Base-by-base conservation (phyloP, 2,113 vertebrate species). In the Casuarius casuarius region DNA sequence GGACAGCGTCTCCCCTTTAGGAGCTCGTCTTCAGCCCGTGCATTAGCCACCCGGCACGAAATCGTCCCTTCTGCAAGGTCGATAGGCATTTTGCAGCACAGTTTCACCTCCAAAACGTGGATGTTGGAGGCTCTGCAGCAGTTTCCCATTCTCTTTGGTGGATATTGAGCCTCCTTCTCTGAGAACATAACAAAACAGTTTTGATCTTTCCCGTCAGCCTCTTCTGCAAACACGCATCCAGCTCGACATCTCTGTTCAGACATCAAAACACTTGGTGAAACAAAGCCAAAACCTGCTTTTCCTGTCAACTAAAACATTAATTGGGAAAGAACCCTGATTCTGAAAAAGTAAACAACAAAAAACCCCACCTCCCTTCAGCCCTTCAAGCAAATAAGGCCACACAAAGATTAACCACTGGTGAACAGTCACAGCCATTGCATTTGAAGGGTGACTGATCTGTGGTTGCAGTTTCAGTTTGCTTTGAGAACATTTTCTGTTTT, bases 251-350 rank as follows among this genome's bases (percentile, higher is more conserved):
- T 92, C 95, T 92, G 81, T 84, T 92, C 22, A 4, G 89, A 94
- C 94, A 95, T 96, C 91, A 94, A 96, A 96, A 95, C 94, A 83
- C 48, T 94, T 86, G 91, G 93, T 59, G 35, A 94, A 96, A 97
- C 92, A 95, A 96, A 96, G 95, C 96, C 96, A 89, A 96, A 97
- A 96, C 67, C 91, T 96, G 75, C 90, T 97, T 84, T 97, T 83
- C 84, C 80, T 96, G 94, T 97, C 97, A 96, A 74, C 66, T 97
- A 87, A 95, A 86, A 90, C 90, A 96, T 96, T 96, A 94, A 96
- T 94, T 96, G 95, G 90, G 81, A 67, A 26, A 93, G 85, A 92
- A 67, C 46, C 56, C 87, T 84, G 89, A 84, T 84, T 93, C 78
- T 80, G 65, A 42, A 49, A 63, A 56, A 42, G 28, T 9, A 40